Conservation (phyloP, 1,140 invertebrate species). For the Tetramorium parvispinum region DNA sequence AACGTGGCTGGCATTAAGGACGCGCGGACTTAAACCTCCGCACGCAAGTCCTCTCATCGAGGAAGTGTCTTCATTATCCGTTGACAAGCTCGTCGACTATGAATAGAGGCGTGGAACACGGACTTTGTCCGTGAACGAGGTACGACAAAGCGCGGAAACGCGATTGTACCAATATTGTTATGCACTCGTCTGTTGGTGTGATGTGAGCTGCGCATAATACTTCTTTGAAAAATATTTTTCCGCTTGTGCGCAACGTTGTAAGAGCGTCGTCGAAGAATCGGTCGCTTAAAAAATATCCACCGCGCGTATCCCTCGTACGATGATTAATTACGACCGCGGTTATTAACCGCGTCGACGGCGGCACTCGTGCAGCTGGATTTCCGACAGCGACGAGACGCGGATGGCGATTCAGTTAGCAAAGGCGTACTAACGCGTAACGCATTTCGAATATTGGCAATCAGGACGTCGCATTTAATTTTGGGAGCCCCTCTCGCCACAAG, state of each 20-base stretch:
- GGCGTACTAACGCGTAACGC: conserved; percentile 53
- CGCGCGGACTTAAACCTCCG: conserved; percentile 42
- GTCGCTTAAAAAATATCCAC: background rate
- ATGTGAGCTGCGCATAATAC: conserved; percentile 36
- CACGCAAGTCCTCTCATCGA: conserved; percentile 35
- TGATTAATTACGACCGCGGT: conserved; percentile 39
- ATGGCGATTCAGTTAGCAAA: background rate
- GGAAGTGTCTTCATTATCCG: conserved; percentile 73
- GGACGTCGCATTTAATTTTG: conserved; percentile 82
- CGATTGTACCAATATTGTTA: conserved; percentile 59
- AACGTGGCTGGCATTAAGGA: conserved; percentile 52
- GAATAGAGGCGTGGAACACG: conserved; percentile 29
- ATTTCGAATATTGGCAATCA: conserved; percentile 77
- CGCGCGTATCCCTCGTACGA: background rate
- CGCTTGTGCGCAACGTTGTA: background rate
- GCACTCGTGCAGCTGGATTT: conserved; percentile 30
- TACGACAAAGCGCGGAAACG: conserved; percentile 53
- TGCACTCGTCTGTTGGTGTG: conserved; percentile 26
- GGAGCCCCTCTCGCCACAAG: conserved; percentile 70
- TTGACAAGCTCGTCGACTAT: conserved; percentile 66
- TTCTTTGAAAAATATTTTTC: conserved; percentile 15
- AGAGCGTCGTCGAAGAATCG: background rate
- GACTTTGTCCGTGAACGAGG: conserved; percentile 55
- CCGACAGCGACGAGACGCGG: background rate
- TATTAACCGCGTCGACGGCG: conserved; percentile 25